Conservation (phyloP, 1,140 invertebrate genomes). For the Mizuhopecten yessoensis region DNA sequence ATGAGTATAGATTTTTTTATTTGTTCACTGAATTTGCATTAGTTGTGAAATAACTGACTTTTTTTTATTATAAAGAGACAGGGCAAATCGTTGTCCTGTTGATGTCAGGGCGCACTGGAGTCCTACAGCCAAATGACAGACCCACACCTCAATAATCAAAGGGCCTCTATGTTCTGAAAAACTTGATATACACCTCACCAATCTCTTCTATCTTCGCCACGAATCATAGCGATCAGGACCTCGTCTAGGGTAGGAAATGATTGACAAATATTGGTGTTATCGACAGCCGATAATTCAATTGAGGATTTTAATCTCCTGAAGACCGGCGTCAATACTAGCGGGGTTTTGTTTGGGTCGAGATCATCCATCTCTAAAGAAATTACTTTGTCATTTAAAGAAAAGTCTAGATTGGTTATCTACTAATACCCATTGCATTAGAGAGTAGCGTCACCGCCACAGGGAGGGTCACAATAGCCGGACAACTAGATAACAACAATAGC, state of each 20-base stretch:
- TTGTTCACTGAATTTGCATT: background rate
- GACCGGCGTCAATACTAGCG: conserved; percentile 3
- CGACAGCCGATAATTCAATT: conserved; percentile 16
- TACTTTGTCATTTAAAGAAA: conserved; percentile 13
- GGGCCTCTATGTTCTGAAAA: background rate
- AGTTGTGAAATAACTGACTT: background rate
- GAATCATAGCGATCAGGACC: background rate
- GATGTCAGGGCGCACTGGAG: background rate
- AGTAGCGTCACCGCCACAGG: background rate
- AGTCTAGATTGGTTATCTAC: background rate
- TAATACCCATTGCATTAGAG: conserved; percentile 21
- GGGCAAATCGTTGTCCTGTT: background rate
- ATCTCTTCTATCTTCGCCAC: background rate
- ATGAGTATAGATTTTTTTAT: background rate
- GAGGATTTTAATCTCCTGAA: background rate
- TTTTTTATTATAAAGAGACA: background rate
- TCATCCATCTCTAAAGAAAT: background rate
- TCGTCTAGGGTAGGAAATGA: background rate
- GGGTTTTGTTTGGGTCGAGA: conserved; percentile 27
- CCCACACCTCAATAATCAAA: background rate
- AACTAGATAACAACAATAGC: background rate
- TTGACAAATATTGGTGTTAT: conserved; percentile 35
- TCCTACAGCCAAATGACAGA: background rate
- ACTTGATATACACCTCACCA: background rate
- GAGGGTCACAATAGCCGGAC: background rate